Conservation (phyloP, 2,113 vertebrate species). For the Ceuthmochares aereus region DNA sequence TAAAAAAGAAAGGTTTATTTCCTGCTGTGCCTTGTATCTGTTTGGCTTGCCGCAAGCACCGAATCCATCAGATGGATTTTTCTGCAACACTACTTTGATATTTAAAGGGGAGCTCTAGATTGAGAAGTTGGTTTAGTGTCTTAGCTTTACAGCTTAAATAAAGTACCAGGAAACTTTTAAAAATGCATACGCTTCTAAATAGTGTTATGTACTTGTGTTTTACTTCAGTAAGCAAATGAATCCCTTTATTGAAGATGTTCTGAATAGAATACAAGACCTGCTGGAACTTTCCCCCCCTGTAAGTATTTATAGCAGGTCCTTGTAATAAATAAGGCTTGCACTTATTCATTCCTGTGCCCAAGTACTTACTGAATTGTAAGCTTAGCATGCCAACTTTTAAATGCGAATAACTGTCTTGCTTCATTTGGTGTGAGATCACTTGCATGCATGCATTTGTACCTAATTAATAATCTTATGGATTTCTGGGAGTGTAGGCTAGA, state of each 20-base stretch:
- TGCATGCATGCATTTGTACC: not conserved
- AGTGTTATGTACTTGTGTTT: constrained; percentile 25
- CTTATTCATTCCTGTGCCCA: not conserved
- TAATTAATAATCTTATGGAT: not conserved
- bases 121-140: not conserved
- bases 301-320: constrained; percentile 66
- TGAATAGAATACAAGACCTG: constrained; percentile 95
- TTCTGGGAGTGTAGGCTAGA: not conserved
- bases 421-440: not conserved
- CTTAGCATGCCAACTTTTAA: not conserved
- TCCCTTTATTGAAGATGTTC: constrained; percentile 93
- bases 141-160: not conserved
- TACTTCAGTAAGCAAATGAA: constrained; percentile 92
- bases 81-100: not conserved
- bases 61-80: not conserved
- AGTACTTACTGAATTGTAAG: not conserved
- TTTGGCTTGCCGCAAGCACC: not conserved
- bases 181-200: not conserved
- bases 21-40: not conserved
- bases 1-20: not conserved
- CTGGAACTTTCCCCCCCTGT: constrained; percentile 92
- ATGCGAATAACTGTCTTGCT: not conserved
- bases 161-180: not conserved
- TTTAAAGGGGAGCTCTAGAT: not conserved
- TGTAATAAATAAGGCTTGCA: not conserved